Conservation (phyloP, 1,140 invertebrate genomes). For the Scaptodrosophila lebanonensis region DNA sequence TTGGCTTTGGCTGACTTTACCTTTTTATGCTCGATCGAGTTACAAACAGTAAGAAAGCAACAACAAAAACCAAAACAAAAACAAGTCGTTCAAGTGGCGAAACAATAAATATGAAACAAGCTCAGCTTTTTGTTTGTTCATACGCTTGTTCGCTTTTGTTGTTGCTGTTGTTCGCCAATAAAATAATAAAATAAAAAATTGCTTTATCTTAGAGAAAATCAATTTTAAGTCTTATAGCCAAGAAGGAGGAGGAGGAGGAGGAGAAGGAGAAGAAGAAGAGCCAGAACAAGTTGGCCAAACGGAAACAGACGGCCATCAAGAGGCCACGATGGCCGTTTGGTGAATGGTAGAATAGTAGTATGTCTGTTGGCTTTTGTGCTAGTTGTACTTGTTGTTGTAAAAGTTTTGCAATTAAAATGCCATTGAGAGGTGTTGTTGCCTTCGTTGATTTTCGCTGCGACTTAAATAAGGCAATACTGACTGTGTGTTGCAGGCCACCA, state of each 20-base stretch:
- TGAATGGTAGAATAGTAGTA: constrained; percentile 1
- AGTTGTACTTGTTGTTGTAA: constrained; percentile 19
- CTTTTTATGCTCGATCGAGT: constrained; percentile 56
- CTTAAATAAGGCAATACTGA: no score
- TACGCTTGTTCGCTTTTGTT: no score
- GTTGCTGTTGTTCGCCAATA: constrained; percentile 18
- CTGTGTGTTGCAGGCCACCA: no score
- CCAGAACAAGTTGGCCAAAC: constrained; percentile 18
- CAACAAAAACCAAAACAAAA: constrained; percentile 11
- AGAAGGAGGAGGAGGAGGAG: background rate
- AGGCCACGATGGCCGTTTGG: constrained; percentile 14
- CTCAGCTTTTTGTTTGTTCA: constrained; percentile 26
- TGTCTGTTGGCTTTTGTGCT: constrained; percentile 8
- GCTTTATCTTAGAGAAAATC: constrained; percentile 40
- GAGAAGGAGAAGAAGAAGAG: no score
- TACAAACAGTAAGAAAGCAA: constrained; percentile 11
- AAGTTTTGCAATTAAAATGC: constrained; percentile 66
- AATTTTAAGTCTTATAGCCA: constrained; percentile 28
- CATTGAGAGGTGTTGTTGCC: constrained; percentile 45
- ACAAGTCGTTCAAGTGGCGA: constrained; percentile 24
- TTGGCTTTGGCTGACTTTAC: constrained; percentile 64
- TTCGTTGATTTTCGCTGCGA: no score
- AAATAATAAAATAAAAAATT: constrained; percentile 54
- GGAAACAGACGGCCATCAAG: constrained; percentile 19
- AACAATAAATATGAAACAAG: constrained; percentile 48